Base-by-base conservation (phyloP, 2,888 invertebrate genomes). In the Xestia sexstrigata region DNA sequence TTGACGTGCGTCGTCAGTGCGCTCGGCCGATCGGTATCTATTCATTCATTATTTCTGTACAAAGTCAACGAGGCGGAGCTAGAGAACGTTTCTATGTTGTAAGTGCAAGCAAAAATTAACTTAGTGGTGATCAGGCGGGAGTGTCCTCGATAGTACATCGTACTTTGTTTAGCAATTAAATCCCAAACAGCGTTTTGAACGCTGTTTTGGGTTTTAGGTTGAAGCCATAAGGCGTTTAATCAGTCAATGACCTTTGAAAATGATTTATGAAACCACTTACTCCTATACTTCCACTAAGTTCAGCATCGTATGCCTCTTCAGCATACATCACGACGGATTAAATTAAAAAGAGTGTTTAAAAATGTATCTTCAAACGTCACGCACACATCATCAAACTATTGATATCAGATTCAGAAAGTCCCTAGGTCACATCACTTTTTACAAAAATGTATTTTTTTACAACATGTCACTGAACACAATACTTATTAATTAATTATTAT, bases 251-350 rank as follows among this genome's bases (percentile, higher is more conserved):
- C 60, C 60, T 30, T 20, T 35, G n/a, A 70, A 69, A 42, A 70
- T 42, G 9, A 45, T 9, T 52, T 23, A 55, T 30, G 23, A 67
- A 72, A 76, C 35, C 70, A 92, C 94, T 94, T 89, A 95, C 95
- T 84, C 79, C 89, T 55, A 95, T 85, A 45, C 90, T 88, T 62
- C 95, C 95, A 75, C 91, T 91, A 23, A 91, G 74, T 84, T 95
- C 93, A n/a, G 92, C 94, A 68, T 92, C 92, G 80, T 93, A 91
- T 3, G 96, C 96, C 74, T 95, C 95, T 83, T 95, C 95, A 23
- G 95, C 95, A 74, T 88, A 89, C 94, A 95, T 95, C 52, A 83
- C 89, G 17, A 15, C 30, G 30, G 26, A 26, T 65, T 39, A 65
- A 42, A n/a, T 42, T 11, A 39, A 52, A 76, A 71, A 55, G 5